Conservation (phyloP, 2,113 vertebrate species). For the Hypocryptadius cinnamomeus region DNA sequence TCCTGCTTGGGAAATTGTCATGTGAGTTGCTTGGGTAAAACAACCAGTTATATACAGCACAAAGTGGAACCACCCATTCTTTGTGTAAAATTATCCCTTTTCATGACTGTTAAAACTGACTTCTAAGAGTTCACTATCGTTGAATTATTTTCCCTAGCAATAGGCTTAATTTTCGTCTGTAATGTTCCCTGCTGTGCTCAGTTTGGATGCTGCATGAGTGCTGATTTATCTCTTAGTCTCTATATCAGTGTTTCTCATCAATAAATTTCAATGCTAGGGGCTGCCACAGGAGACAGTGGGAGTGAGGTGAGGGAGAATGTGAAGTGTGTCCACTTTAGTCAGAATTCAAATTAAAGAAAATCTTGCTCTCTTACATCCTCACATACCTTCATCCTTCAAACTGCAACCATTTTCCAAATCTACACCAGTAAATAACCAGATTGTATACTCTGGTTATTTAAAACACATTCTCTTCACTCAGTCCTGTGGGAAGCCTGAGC, state of each 20-base stretch:
- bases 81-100: background rate
- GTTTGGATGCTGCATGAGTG: background rate
- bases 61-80: background rate
- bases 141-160: conserved; percentile 1
- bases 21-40: background rate
- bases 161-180: background rate
- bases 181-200: background rate
- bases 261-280: background rate
- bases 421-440: background rate
- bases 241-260: background rate
- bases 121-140: background rate
- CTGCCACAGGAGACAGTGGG: background rate
- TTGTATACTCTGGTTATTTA: background rate
- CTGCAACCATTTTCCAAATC: background rate
- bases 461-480: background rate
- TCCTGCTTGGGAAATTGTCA: background rate
- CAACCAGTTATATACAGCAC: background rate
- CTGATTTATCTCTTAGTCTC: background rate
- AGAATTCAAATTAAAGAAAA: background rate
- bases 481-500: background rate
- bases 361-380: background rate
- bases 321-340: background rate
- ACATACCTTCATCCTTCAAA: background rate
- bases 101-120: background rate
- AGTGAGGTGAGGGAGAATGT: background rate